phyloP scores from a whole-genome alignment of 1,140 invertebrate genomes.

The Manduca sexta region DNA sequence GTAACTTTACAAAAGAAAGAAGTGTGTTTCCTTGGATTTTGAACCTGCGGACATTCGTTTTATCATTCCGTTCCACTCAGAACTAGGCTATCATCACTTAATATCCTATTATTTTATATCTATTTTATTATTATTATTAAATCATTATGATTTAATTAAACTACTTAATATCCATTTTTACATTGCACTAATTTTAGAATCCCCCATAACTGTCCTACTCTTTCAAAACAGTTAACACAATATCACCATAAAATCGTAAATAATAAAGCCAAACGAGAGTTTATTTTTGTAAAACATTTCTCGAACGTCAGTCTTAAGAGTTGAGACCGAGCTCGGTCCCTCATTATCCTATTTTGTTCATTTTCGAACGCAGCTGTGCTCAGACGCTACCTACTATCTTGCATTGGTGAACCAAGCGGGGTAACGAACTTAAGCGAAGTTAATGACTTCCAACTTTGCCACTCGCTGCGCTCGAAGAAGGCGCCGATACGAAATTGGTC shows the following conservation, averaged over 20 bases:
- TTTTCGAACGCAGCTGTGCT: slow-evolving; percentile 17
- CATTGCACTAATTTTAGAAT: too few relatives aligned
- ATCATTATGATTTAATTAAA: too few relatives aligned
- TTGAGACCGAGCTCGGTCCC: neutral
- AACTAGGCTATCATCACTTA: too few relatives aligned
- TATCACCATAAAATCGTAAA: slow-evolving; percentile 7
- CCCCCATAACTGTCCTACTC: too few relatives aligned
- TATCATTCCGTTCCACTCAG: too few relatives aligned
- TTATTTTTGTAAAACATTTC: slow-evolving; percentile 11
- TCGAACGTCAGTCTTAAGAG: slow-evolving; percentile 5
- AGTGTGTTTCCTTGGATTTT: too few relatives aligned
- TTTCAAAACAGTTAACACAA: too few relatives aligned
- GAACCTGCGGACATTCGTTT: too few relatives aligned
- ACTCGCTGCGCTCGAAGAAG: slow-evolving; percentile 13
- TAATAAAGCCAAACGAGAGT: slow-evolving; percentile 1
- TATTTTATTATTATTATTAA: too few relatives aligned
- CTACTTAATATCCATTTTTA: too few relatives aligned
- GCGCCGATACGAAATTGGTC: slow-evolving; percentile 18
- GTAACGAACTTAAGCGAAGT: slow-evolving; percentile 23
- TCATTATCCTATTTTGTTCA: slow-evolving; percentile 24
- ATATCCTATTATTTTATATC: too few relatives aligned
- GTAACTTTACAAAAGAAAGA: too few relatives aligned
- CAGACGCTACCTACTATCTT: slow-evolving; percentile 7
- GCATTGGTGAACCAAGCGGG: slow-evolving; percentile 9
- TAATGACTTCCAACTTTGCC: slow-evolving; percentile 22